Percentiles rank a stretch among this genome's conserved stretches.
phyloP scores from a whole-genome alignment of 2,797 vertebrate species.

The Pseudomugil tenellus region DNA sequence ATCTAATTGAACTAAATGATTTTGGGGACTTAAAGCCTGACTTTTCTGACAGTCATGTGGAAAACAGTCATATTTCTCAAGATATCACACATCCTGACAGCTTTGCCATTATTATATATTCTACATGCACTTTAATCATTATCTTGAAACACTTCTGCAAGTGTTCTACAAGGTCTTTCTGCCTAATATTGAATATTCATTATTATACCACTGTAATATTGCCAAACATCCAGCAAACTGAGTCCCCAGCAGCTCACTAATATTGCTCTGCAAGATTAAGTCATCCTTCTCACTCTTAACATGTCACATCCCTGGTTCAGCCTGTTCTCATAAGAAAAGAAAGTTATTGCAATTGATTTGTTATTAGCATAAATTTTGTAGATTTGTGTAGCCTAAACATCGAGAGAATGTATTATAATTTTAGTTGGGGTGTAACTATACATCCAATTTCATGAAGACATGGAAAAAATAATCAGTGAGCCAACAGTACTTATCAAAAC shows the following conservation, averaged over 20 bases:
- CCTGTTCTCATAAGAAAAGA: no score
- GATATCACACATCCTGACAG: conserved; percentile 25
- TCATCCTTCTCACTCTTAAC: no score
- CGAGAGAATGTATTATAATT: no score
- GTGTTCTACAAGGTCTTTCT: conserved; percentile 8
- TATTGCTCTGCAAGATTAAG: background rate
- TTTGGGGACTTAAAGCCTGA: background rate
- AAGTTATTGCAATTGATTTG: no score
- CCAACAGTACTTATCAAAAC: no score
- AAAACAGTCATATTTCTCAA: conserved; percentile 22
- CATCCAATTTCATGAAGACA: no score
- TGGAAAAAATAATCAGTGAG: no score
- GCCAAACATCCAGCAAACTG: conserved; percentile 14
- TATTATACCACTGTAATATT: background rate
- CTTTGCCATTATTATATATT: conserved; percentile 8
- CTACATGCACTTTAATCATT: conserved; percentile 8
- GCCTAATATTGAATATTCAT: conserved; percentile 12
- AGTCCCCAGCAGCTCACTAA: conserved; percentile 13
- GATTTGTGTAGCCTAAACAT: no score
- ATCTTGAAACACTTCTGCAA: conserved; percentile 2
- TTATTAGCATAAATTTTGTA: no score
- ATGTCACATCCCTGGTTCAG: no score
- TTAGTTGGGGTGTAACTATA: no score
- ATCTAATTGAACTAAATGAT: no score
- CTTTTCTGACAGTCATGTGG: conserved; percentile 12